Conservation (phyloP, 1,140 invertebrate genomes). For the Cydia amplana region DNA sequence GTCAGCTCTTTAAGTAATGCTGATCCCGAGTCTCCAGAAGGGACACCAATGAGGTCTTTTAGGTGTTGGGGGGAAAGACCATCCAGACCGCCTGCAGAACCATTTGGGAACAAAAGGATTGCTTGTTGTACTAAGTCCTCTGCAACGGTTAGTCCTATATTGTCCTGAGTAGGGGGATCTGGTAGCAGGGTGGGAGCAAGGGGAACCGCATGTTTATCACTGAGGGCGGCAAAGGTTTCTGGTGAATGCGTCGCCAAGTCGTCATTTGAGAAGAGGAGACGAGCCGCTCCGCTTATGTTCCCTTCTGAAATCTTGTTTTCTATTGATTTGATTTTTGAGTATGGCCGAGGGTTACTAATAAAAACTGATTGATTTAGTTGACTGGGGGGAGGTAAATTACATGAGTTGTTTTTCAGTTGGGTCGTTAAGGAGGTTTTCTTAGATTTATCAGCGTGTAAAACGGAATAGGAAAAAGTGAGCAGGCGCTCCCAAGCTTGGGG, state of each 20-base stretch:
- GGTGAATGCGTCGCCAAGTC: neutral
- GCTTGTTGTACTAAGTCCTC: neutral
- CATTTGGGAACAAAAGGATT: slow-evolving; percentile 46
- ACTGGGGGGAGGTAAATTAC: neutral
- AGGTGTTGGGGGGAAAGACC: slow-evolving; percentile 42
- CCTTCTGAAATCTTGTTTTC: neutral
- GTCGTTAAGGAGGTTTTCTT: neutral
- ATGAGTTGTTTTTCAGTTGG: neutral
- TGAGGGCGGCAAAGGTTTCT: neutral
- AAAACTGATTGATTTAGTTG: neutral
- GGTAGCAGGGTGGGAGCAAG: neutral
- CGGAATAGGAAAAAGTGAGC: neutral
- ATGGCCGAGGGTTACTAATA: neutral
- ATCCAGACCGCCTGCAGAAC: slow-evolving; percentile 45
- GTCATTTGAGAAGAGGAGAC: neutral
- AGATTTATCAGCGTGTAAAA: neutral
- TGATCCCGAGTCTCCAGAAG: neutral
- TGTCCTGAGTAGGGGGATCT: neutral
- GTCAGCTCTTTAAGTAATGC: neutral
- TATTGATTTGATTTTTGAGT: neutral
- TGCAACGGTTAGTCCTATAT: neutral
- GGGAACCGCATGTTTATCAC: neutral
- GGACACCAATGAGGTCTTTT: neutral
- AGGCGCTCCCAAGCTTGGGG: neutral
- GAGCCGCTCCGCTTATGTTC: neutral